These are phyloP conservation scores for Rhyacophila brunnea DNA, from an alignment of 1,140 invertebrate genomes.

Conservation along the genomic window DNA sequence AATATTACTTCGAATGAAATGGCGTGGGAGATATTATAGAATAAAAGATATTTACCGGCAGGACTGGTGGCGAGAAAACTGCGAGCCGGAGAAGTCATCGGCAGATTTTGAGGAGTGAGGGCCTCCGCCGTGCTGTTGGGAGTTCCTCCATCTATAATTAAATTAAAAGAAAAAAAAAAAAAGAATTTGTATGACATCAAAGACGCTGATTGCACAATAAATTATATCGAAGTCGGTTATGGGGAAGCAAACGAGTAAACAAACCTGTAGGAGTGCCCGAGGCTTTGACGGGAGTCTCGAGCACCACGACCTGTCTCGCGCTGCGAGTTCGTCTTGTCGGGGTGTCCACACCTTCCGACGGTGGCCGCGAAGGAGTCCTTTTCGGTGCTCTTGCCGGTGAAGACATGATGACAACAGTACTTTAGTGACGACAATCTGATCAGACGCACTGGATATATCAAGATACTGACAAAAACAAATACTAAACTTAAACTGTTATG, in stretches of 20 bases:
- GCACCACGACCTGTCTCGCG: slow-evolving; percentile 8
- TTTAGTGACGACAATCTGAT: no score
- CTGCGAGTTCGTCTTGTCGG: slow-evolving; percentile 15
- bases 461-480: no score
- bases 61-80: slow-evolving; percentile 14
- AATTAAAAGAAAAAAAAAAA: neutral
- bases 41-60: slow-evolving; percentile 11
- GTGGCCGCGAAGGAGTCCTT: neutral
- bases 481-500: no score
- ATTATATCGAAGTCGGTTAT: neutral
- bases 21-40: no score
- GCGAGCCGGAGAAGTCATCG: slow-evolving; percentile 22
- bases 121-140: slow-evolving; percentile 7
- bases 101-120: slow-evolving; percentile 15
- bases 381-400: slow-evolving; percentile 16
- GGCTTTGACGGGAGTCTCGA: slow-evolving; percentile 16
- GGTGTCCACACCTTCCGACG: slow-evolving; percentile 18
- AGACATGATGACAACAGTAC: slow-evolving; percentile 5
- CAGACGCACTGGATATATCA: no score
- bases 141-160: slow-evolving; percentile 19
- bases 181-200: neutral
- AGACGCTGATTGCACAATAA: neutral
- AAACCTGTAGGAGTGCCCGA: slow-evolving; percentile 10
- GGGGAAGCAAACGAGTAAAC: no score
- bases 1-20: neutral